These are phyloP conservation scores for Euphydryas editha DNA, from an alignment of 2,888 invertebrate species.

Conservation along the genomic window DNA sequence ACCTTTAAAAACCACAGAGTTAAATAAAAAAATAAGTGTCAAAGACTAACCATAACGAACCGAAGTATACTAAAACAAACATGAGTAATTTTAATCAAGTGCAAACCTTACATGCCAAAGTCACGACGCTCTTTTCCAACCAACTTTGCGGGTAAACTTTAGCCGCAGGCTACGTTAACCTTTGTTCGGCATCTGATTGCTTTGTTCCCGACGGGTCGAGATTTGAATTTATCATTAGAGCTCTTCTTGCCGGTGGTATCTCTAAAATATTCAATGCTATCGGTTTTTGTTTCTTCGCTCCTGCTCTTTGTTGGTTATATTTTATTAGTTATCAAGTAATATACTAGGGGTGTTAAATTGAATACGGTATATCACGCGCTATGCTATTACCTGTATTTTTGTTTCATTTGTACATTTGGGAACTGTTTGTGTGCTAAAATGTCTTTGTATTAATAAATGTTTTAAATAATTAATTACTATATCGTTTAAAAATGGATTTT, in stretches of 20 bases:
- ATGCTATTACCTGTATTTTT: no score
- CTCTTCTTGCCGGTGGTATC: conserved; percentile 36
- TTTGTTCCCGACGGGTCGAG: conserved; percentile 67
- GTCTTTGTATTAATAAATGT: no score
- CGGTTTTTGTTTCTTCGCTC: conserved; percentile 52
- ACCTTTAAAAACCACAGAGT: background rate
- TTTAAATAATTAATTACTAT: no score
- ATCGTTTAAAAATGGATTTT: no score
- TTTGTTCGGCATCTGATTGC: conserved; percentile 77
- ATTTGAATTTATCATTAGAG: conserved; percentile 75
- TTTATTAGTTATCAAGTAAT: conserved; percentile 23
- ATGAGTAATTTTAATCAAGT: conserved; percentile 47
- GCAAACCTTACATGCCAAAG: conserved; percentile 48
- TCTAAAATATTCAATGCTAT: conserved; percentile 72
- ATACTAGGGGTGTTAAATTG: conserved; percentile 16
- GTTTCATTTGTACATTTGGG: no score
- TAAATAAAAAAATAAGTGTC: conserved; percentile 13
- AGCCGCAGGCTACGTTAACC: conserved; percentile 57
- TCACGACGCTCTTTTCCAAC: conserved; percentile 52
- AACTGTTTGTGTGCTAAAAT: no score
- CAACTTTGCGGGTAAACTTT: conserved; percentile 54
- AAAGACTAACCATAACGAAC: conserved; percentile 23
- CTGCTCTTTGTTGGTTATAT: conserved; percentile 23
- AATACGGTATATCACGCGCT: conserved; percentile 2
- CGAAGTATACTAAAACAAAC: conserved; percentile 21